Conservation (phyloP, 2,888 invertebrate species). For the Nomada flava region DNA sequence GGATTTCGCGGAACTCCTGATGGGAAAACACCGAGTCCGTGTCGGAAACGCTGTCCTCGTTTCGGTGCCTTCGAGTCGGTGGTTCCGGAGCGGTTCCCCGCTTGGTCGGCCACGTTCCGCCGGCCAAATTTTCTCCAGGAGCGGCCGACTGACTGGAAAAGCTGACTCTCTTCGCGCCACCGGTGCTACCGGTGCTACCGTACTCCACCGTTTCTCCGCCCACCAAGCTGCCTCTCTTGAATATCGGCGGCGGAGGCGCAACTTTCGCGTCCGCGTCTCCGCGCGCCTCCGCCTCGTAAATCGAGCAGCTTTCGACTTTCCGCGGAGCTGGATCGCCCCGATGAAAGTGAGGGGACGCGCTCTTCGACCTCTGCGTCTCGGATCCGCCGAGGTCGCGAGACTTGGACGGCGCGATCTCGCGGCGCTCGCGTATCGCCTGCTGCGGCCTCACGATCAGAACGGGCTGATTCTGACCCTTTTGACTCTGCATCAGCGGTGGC, state of each 20-base stretch:
- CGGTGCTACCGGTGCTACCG: conserved; percentile 79
- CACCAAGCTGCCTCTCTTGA: conserved; percentile 85
- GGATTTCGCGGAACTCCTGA: conserved; percentile 47
- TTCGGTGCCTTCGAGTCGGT: conserved; percentile 77
- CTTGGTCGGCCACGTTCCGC: conserved; percentile 84
- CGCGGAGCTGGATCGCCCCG: conserved; percentile 73
- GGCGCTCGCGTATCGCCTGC: conserved; percentile 75
- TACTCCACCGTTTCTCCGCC: conserved; percentile 79
- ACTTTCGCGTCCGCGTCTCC: conserved; percentile 54
- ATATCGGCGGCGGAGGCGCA: conserved; percentile 83
- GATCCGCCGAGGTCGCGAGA: conserved; percentile 14
- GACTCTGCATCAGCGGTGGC: conserved; percentile 76
- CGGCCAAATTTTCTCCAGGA: conserved; percentile 62
- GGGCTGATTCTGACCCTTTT: conserved; percentile 79
- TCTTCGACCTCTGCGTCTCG: conserved; percentile 82
- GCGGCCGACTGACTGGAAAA: conserved; percentile 82
- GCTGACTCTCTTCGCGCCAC: conserved; percentile 85
- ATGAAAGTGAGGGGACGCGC: conserved; percentile 84
- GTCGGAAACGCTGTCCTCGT: conserved; percentile 70
- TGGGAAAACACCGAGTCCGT: conserved; percentile 68
- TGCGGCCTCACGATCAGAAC: conserved; percentile 80
- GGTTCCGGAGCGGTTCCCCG: conserved; percentile 83
- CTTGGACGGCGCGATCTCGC: conserved; percentile 50
- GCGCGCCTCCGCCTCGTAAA: conserved; percentile 66
- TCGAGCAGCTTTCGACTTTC: conserved; percentile 45